Evolutionary conservation across 2,797 vertebrate species (phyloP), one percentile per base, ranked within the genome.

Genomic region (Acanthurus tractus): DNA sequence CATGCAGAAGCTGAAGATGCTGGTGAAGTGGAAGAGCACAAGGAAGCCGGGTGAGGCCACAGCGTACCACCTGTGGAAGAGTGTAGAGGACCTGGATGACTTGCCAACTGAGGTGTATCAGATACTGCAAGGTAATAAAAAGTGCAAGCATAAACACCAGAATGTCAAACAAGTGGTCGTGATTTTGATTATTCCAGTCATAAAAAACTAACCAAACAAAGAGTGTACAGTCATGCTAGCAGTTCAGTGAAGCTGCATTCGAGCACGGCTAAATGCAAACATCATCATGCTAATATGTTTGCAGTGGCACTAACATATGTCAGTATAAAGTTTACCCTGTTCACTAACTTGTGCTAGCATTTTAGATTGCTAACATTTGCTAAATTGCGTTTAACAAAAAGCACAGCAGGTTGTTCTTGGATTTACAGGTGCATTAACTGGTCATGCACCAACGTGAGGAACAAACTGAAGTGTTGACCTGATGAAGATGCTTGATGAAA

Each of bases 1-100:
- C 7, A 94, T 97, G 61, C 94, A 93, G 62, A 96, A 95, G 81
- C 94, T 96, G 53, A 89, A 80, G 83, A 89, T 96, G 94, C 82
- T 96, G 81, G 88, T 93, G 69, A 85, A 86, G 82, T 97, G 96
- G 96, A 96, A 94, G 49, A 93, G 90, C 6, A 86, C 62, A 13
- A 92, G 89, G 58, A 63, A 67, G 1, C 82, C 90, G 0, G 88
- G 92, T 13, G 82, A 89, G 0, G 95, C 94, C 1, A 94, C 94
- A 0, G 91, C 91, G 0, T 18, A 20, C 22, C 77, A 93, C 29
- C 81, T 96, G 65, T 76, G 25, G 70, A 61, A 69, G 0, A 88
- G 83, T 42, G 73, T 96, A 0, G 40, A 85, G 9, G 89, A 91
- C 0, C 67, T 93, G 56, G 88, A 95, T 0, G 88, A 93, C n/a